Evolutionary conservation across 2,797 vertebrate species (phyloP).

Genomic region (Luscinia luscinia): DNA sequence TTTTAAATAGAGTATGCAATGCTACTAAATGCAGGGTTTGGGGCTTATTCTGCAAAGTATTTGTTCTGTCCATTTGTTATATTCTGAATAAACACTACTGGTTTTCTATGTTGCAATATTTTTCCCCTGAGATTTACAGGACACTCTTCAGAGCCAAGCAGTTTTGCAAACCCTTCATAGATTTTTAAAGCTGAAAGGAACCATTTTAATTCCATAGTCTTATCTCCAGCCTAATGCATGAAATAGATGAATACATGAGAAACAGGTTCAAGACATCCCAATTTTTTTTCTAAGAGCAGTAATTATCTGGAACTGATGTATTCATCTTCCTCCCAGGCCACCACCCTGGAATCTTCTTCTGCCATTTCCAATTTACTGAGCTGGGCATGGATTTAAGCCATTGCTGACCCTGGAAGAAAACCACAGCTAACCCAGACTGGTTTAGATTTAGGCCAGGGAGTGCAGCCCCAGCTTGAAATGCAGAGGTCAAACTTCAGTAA

Average conservation of each 20-base stretch:
- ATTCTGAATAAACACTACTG: background rate
- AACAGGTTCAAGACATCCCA: slow-evolving; percentile 2
- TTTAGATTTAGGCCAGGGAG: slow-evolving; percentile 56
- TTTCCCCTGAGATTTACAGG: background rate
- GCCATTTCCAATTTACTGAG: slow-evolving; percentile 59
- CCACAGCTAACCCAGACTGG: slow-evolving; percentile 18
- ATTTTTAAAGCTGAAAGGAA: slow-evolving; percentile 4
- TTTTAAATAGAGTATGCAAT: background rate
- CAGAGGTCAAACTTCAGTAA: slow-evolving; percentile 50
- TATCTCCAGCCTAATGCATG: background rate
- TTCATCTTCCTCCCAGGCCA: slow-evolving; percentile 30
- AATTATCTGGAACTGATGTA: slow-evolving; percentile 48
- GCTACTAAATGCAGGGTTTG: background rate
- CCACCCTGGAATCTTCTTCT: slow-evolving; percentile 43
- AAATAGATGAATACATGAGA: background rate
- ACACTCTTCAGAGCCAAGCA: background rate
- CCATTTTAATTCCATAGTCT: background rate
- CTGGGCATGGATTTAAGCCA: slow-evolving; percentile 53
- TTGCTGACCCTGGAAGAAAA: slow-evolving; percentile 58
- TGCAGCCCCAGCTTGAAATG: slow-evolving; percentile 26
- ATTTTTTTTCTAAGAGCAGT: background rate
- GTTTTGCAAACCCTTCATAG: background rate
- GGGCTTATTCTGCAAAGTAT: background rate
- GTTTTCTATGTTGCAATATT: background rate
- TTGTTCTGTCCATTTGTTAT: background rate